Base-by-base conservation (phyloP, 2,113 vertebrate species). In the Neolamprologus ventralis region DNA sequence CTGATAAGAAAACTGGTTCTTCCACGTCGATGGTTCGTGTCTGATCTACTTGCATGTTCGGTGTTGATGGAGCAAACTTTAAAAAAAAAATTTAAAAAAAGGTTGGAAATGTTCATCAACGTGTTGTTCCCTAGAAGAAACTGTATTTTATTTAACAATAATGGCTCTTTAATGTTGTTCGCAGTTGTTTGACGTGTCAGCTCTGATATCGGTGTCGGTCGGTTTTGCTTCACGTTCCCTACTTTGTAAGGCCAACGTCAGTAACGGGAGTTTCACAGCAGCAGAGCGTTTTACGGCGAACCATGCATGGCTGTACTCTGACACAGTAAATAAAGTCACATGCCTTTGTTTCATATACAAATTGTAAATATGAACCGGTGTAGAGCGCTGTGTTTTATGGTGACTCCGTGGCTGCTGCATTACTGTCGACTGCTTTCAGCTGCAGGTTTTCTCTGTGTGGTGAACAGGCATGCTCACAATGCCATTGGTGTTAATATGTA, bases 41-140 rank as follows among this genome's bases (percentile, higher is more conserved):
- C 85, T 94, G 78, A 65, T 45, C 86, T 75, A 71, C 75, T 95
- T 91, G 95, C 93, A 95, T 96, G 93, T 95, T 95, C 75, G 82
- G 47, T 93, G 92, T 95, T 55, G 80, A 81, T 55, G 88, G 88
- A 88, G 54, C 57, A 83, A 83, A 90, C 40, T 73, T 65, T 9
- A 3, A 73, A 54, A 0, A 2, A 79, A 42, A 0, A 0, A 2
- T n/a, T n/a, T n/a, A 65, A 53, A 57, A 65, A 65, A 37, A 65
- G 33, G 33, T 65, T 65, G 33, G 37, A 92, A n/a, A 28, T 35
- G 63, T 75, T 89, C 65, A 12, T 83, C 35, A 73, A 68, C 11
- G 73, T 87, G 73, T 87, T 81, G 85, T 88, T 85, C 81, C 85
- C 60, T 80, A 73, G 81, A 87, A 87, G 57, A 4, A 23, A 11